A percentile compares a stretch with the other conserved stretches of the same genome.
phyloP scores from a whole-genome alignment of 2,113 vertebrate genomes.

The Sphyrna mokarran region DNA sequence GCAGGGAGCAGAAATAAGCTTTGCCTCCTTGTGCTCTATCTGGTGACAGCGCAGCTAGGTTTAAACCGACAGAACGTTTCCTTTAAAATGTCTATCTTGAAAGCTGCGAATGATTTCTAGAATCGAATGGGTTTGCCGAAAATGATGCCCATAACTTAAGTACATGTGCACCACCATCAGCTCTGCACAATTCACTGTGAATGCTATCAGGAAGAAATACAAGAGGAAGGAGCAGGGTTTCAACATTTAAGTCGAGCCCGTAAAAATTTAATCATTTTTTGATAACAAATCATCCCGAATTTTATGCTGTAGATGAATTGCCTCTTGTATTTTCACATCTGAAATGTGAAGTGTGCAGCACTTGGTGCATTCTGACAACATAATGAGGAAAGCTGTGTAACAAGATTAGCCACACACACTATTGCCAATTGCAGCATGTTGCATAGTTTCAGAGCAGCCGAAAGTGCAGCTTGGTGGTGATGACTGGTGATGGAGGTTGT shows the following conservation, averaged over 20 bases:
- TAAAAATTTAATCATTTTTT: neutral
- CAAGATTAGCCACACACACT: neutral
- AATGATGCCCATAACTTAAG: neutral
- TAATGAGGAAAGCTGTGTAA: neutral
- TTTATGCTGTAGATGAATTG: neutral
- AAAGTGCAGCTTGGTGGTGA: neutral
- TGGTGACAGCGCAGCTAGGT: neutral
- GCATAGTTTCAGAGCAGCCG: conserved; percentile 7
- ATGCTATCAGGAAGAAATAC: neutral
- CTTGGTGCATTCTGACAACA: neutral
- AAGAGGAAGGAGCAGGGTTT: neutral
- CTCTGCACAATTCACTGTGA: too few species aligned
- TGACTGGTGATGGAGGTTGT: neutral
- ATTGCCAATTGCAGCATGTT: conserved; percentile 6
- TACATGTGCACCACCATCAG: neutral
- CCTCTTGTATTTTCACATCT: neutral
- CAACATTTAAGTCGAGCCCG: neutral
- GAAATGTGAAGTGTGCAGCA: neutral
- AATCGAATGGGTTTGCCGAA: neutral
- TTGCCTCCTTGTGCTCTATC: too few species aligned
- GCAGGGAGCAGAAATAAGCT: neutral
- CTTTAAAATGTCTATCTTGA: neutral
- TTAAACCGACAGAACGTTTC: neutral
- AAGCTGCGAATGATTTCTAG: neutral
- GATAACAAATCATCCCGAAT: too few species aligned